Evolutionary conservation across 1,140 invertebrate genomes (phyloP), one percentile per base, ranked within the genome.

Genomic region (Aradophagus sp.): DNA sequence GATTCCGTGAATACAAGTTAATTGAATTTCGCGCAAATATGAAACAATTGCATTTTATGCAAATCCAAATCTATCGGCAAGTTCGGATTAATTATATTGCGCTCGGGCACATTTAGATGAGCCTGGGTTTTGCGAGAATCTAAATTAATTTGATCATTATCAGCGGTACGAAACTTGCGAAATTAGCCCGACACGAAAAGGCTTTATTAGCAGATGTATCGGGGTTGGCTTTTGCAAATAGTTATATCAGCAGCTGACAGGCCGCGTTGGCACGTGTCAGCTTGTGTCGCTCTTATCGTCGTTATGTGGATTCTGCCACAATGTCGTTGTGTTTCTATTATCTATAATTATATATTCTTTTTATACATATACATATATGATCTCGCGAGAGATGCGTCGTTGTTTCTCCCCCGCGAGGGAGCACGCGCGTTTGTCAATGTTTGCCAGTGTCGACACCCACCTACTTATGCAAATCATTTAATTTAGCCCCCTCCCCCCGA

Each of bases 401-500:
- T 65, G 63, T 65, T 65, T 65, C 71, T 59, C 55, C 55, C 75
- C 34, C 12, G 56, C 36, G 58, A 29, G 55, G 59, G 76, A 77
- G 77, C 67, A 78, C 75, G 77, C 75, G 78, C 80, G 82, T 84
- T 84, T 86, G 84, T 86, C 84, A 86, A 86, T 86, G 84, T 86
- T 86, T 86, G 84, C 81, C 74, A 81, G 79, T 86, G 84, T 85
- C 82, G 81, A 85, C 84, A 86, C 84, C 84, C 84, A 86, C 84
- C 84, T 86, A 86, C 83, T 86, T 86, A 86, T 86, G 84, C 82
- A 86, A 86, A 86, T 86, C 81, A 86, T 86, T 86, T 86, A 86
- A 86, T 86, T 86, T 86, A 85, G 80, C 83, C 80, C 80, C 80
- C 71, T 66, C 70, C 69, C 59, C 35, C 31, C 29, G n/a, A 14